Evolutionary conservation across 1,140 invertebrate species (phyloP).

Genomic region (Bombus waltoni): DNA sequence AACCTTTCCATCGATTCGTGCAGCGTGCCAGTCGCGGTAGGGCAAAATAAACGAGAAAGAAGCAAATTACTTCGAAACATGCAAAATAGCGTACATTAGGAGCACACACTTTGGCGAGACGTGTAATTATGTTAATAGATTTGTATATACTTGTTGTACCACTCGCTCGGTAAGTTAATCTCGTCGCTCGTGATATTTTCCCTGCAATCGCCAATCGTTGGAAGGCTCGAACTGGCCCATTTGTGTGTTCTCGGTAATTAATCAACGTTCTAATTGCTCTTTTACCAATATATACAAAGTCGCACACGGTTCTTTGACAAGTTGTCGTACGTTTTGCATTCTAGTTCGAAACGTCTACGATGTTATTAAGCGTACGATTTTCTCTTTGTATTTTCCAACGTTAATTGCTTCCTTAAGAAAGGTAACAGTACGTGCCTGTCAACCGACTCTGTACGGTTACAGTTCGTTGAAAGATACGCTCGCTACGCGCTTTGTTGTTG

Average conservation of each 20-base stretch:
- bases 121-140: conserved; percentile 13
- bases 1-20: background rate
- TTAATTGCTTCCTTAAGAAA: too few relatives aligned
- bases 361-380: too few relatives aligned
- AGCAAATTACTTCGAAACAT: background rate
- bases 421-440: too few relatives aligned
- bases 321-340: background rate
- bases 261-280: background rate
- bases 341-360: too few relatives aligned
- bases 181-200: background rate
- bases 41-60: background rate
- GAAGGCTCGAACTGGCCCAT: background rate
- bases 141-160: background rate
- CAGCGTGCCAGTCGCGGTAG: background rate
- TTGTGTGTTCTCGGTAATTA: background rate
- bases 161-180: background rate
- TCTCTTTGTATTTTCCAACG: too few relatives aligned
- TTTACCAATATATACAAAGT: background rate
- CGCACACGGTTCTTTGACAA: background rate
- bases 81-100: background rate
- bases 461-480: too few relatives aligned
- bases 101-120: background rate
- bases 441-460: too few relatives aligned
- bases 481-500: too few relatives aligned
- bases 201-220: background rate